A percentile compares a stretch with the other conserved stretches of the same genome.
Conservation (phyloP, 2,888 invertebrate genomes). For the Macaria notata region DNA sequence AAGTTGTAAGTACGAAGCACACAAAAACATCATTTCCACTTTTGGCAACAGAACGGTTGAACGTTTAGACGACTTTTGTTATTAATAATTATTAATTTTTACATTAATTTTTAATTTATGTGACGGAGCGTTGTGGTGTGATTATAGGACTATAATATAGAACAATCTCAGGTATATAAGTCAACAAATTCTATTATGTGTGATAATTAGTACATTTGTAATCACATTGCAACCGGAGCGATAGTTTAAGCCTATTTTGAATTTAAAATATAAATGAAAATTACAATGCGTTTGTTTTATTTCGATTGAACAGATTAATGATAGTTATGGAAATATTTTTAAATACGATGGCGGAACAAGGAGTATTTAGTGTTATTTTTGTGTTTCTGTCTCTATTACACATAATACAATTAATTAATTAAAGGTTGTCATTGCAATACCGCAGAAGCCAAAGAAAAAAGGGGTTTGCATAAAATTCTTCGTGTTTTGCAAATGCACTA, state of each 20-base stretch:
- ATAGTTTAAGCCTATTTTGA: constrained; percentile 79
- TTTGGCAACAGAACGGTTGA: constrained; percentile 45
- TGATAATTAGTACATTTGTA: constrained; percentile 40
- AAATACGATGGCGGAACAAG: too few relatives aligned
- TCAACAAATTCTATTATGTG: constrained; percentile 37
- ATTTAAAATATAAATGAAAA: constrained; percentile 70
- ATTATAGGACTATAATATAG: constrained; percentile 48
- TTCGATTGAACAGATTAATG: constrained; percentile 17
- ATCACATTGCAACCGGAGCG: constrained; percentile 68
- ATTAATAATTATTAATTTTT: constrained; percentile 47
- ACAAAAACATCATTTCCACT: constrained; percentile 28
- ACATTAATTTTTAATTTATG: constrained; percentile 68
- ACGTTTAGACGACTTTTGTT: constrained; percentile 64
- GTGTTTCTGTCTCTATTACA: too few relatives aligned
- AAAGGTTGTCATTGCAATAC: too few relatives aligned
- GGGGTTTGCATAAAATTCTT: too few relatives aligned
- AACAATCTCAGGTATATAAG: constrained; percentile 42
- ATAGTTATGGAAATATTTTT: too few relatives aligned
- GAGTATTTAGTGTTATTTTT: too few relatives aligned
- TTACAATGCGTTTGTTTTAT: constrained; percentile 44
- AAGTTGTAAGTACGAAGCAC: constrained; percentile 66
- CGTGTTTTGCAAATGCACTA: too few relatives aligned
- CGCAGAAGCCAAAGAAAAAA: too few relatives aligned
- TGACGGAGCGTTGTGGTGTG: constrained; percentile 61
- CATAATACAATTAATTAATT: too few relatives aligned